phyloP scores from a whole-genome alignment of 2,113 vertebrate genomes.

The Nymphicus hollandicus region DNA sequence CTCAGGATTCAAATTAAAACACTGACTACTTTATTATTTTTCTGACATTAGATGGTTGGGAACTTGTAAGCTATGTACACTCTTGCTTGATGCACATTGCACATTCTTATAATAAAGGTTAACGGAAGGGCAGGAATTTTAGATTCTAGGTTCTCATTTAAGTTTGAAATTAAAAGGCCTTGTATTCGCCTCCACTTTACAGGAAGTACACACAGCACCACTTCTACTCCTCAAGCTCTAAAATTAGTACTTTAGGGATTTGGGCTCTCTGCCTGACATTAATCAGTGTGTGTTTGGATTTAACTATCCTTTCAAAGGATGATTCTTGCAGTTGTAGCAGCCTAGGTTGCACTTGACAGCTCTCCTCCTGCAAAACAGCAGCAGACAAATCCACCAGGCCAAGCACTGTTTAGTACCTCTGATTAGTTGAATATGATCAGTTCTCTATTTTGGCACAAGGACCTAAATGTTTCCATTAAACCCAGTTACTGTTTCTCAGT shows the following conservation, averaged over 20 bases:
- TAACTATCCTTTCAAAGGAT: neutral
- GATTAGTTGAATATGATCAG: neutral
- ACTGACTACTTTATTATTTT: constrained; percentile 19
- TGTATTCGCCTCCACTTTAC: neutral
- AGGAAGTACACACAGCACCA: neutral
- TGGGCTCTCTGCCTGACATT: constrained; percentile 25
- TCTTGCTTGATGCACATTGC: neutral
- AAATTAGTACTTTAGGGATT: constrained; percentile 46
- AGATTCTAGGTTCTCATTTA: constrained; percentile 11
- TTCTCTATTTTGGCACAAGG: neutral
- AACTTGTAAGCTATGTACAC: neutral
- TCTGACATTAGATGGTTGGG: neutral
- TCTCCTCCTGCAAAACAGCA: neutral
- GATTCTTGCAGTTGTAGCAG: constrained; percentile 14
- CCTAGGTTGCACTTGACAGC: constrained; percentile 9
- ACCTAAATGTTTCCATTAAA: constrained; percentile 5
- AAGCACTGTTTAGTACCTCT: neutral
- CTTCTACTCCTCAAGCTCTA: constrained; percentile 13
- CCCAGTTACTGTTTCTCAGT: constrained; percentile 43
- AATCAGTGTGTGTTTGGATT: constrained; percentile 38
- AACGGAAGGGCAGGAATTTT: neutral
- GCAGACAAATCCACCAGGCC: neutral
- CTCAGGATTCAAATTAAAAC: constrained; percentile 30
- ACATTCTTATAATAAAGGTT: constrained; percentile 12
- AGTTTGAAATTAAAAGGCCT: constrained; percentile 41